These are phyloP conservation scores for Scomber japonicus DNA, from an alignment of 2,113 vertebrate species.

Conservation along the genomic window DNA sequence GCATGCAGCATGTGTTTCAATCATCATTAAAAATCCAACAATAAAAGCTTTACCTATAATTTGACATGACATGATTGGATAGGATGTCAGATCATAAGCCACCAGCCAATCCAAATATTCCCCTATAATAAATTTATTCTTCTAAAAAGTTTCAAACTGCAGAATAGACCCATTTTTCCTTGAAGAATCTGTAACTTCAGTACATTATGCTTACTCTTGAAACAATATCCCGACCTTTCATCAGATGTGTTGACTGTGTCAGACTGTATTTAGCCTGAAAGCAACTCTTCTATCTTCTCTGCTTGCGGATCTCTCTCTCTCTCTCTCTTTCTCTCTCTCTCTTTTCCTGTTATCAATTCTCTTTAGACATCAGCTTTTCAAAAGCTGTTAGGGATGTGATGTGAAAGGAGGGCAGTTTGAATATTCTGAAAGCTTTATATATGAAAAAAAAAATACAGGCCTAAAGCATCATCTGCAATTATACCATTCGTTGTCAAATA, in stretches of 20 bases:
- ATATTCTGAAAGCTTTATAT: slow-evolving; percentile 67
- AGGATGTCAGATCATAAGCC: background rate
- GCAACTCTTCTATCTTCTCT: slow-evolving; percentile 55
- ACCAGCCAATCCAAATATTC: background rate
- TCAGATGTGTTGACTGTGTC: slow-evolving; percentile 65
- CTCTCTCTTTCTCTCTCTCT: slow-evolving; percentile 31
- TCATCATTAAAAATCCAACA: background rate
- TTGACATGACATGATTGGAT: background rate
- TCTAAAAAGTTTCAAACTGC: slow-evolving; percentile 31
- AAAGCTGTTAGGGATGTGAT: slow-evolving; percentile 71
- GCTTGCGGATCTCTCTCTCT: slow-evolving; percentile 52
- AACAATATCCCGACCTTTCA: slow-evolving; percentile 68
- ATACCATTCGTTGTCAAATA: slow-evolving; percentile 64
- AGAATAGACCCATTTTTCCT: slow-evolving; percentile 13
- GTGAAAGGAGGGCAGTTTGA: slow-evolving; percentile 69
- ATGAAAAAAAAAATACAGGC: slow-evolving; percentile 53
- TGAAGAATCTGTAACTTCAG: slow-evolving; percentile 36
- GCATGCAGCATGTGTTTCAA: background rate
- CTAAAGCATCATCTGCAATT: slow-evolving; percentile 79
- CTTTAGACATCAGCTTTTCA: slow-evolving; percentile 80
- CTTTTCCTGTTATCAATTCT: slow-evolving; percentile 75
- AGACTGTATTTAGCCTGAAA: slow-evolving; percentile 29
- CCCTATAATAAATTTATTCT: background rate
- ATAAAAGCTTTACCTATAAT: background rate
- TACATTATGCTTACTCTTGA: slow-evolving; percentile 52